Evolutionary conservation across 2,888 invertebrate species (phyloP).

Genomic region (Theristus sp.): DNA sequence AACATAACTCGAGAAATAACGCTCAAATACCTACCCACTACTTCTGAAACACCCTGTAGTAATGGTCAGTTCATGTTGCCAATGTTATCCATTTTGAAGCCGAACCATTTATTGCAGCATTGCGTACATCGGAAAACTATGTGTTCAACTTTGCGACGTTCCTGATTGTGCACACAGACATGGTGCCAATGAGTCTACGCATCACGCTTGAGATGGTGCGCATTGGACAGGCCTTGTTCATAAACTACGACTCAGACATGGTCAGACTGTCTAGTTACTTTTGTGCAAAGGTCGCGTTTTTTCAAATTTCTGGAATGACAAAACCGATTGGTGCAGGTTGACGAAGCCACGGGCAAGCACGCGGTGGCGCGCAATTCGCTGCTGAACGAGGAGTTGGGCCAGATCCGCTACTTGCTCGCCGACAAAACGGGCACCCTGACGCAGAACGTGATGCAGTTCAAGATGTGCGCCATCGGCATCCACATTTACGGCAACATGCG

Average conservation of each 20-base stretch:
- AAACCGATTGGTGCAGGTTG: no score
- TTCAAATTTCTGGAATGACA: no score
- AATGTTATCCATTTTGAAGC: no score
- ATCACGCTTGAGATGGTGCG: slow-evolving; percentile 90
- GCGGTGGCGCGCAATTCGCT: slow-evolving; percentile 93
- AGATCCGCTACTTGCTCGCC: slow-evolving; percentile 81
- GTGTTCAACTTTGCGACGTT: slow-evolving; percentile 79
- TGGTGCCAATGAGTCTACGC: slow-evolving; percentile 93
- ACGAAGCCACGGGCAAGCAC: background rate
- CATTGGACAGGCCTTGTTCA: slow-evolving; percentile 56
- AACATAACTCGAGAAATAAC: no score
- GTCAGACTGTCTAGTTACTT: no score
- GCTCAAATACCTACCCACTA: no score
- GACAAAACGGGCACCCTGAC: slow-evolving; percentile 98
- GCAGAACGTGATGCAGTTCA: slow-evolving; percentile 94
- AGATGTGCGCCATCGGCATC: slow-evolving; percentile 41
- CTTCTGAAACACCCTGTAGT: no score
- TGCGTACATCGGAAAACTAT: no score
- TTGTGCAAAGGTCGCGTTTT: no score
- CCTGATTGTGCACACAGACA: slow-evolving; percentile 91
- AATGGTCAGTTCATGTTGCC: no score
- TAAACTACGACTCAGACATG: slow-evolving; percentile 21
- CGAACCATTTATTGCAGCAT: no score
- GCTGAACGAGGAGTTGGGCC: slow-evolving; percentile 90
- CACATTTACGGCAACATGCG: slow-evolving; percentile 32